Evolutionary conservation across 2,113 vertebrate species (phyloP).

Genomic region (Actenoides hombroni): DNA sequence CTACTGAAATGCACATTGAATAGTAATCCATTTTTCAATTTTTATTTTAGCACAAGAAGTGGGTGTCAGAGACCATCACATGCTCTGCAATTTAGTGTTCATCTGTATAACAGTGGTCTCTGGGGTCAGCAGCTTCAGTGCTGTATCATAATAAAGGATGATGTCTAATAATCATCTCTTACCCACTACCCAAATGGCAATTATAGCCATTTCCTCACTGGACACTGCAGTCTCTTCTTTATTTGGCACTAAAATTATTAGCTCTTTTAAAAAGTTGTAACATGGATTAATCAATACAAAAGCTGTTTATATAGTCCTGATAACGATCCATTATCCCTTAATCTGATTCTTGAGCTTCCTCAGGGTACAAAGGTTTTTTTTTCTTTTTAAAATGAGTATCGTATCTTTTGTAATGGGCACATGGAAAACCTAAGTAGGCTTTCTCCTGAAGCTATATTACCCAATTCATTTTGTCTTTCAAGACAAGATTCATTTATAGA

Average conservation of each 20-base stretch:
- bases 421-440: slow-evolving; percentile 37
- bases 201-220: slow-evolving; percentile 58
- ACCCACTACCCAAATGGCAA: background rate
- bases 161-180: background rate
- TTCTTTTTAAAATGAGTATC: slow-evolving; percentile 26
- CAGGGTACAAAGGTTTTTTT: background rate
- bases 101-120: background rate
- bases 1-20: background rate
- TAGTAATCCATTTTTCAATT: background rate
- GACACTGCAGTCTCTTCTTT: slow-evolving; percentile 48
- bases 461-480: slow-evolving; percentile 24
- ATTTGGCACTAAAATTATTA: slow-evolving; percentile 68
- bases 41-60: background rate
- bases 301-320: slow-evolving; percentile 57
- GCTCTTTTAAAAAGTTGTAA: slow-evolving; percentile 41
- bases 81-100: background rate
- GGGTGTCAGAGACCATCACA: background rate
- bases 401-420: slow-evolving; percentile 46
- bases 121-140: background rate
- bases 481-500: slow-evolving; percentile 24
- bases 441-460: background rate
- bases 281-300: slow-evolving; percentile 69
- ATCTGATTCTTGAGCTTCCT: slow-evolving; percentile 56
- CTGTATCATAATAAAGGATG: background rate
- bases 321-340: slow-evolving; percentile 67